A percentile compares a stretch with the other conserved stretches of the same genome.
Evolutionary conservation across 2,797 vertebrate species (phyloP).

Genomic region (Rhincodon typus): DNA sequence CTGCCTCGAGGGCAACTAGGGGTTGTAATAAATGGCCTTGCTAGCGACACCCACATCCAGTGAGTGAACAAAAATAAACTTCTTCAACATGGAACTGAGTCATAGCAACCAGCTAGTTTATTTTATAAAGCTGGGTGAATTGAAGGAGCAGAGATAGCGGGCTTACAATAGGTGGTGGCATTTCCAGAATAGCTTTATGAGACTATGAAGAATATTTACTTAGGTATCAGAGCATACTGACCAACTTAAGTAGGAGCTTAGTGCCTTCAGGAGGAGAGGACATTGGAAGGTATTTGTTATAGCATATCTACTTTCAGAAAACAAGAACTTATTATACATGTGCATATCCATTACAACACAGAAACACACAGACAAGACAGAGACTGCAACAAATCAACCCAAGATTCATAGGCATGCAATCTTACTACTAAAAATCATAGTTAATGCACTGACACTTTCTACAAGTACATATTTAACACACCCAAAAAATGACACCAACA

Average conservation of each 20-base stretch:
- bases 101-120: not conserved
- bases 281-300: not conserved
- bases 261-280: not conserved
- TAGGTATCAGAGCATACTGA: not conserved
- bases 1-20: too few relatives aligned
- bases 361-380: not conserved
- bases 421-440: not conserved
- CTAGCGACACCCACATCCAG: too few relatives aligned
- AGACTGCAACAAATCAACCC: not conserved
- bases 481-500: constrained; percentile 24
- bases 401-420: not conserved
- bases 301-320: not conserved
- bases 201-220: not conserved
- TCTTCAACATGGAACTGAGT: not conserved
- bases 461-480: not conserved
- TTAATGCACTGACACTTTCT: not conserved
- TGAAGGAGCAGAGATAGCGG: not conserved
- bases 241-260: not conserved
- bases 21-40: too few relatives aligned
- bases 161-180: not conserved
- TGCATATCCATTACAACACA: not conserved
- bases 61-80: too few relatives aligned
- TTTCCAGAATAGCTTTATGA: not conserved
- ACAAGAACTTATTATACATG: not conserved
- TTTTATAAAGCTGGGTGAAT: not conserved